A percentile compares a stretch with the other conserved stretches of the same genome.
phyloP scores from a whole-genome alignment of 2,888 invertebrate species.

The Mythimna impura region DNA sequence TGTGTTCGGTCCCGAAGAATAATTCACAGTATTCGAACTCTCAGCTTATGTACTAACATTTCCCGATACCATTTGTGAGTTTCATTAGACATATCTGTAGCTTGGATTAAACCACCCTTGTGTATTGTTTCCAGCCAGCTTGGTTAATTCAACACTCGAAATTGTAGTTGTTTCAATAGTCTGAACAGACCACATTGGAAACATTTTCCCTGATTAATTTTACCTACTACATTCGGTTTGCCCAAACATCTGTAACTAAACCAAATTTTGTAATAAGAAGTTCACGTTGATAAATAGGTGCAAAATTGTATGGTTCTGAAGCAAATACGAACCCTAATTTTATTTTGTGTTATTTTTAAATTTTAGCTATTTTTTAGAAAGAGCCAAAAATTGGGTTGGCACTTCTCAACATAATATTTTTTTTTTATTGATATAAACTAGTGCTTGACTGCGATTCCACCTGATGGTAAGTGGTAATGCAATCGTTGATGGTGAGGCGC shows the following conservation, averaged over 20 bases:
- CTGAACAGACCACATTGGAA: slow-evolving; percentile 21
- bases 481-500: too few relatives aligned
- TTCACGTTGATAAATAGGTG: background rate
- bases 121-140: slow-evolving; percentile 27
- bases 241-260: background rate
- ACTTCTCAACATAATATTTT: too few relatives aligned
- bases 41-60: background rate
- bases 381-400: too few relatives aligned
- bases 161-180: slow-evolving; percentile 41
- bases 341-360: background rate
- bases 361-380: too few relatives aligned
- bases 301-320: background rate
- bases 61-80: slow-evolving; percentile 18
- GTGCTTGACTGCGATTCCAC: too few relatives aligned
- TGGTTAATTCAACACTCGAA: slow-evolving; percentile 21
- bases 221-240: background rate
- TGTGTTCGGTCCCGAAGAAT: background rate
- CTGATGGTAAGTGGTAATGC: too few relatives aligned
- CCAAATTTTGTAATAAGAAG: slow-evolving; percentile 5
- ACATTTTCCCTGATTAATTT: slow-evolving; percentile 25
- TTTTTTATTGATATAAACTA: too few relatives aligned
- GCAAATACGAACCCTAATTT: background rate
- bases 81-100: slow-evolving; percentile 16
- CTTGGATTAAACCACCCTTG: slow-evolving; percentile 10
- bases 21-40: background rate